Evolutionary conservation across 92 coral and sea anemone species (phyloP), one percentile per base, ranked within the genome.

Genomic region (Paragorgia papillata): DNA sequence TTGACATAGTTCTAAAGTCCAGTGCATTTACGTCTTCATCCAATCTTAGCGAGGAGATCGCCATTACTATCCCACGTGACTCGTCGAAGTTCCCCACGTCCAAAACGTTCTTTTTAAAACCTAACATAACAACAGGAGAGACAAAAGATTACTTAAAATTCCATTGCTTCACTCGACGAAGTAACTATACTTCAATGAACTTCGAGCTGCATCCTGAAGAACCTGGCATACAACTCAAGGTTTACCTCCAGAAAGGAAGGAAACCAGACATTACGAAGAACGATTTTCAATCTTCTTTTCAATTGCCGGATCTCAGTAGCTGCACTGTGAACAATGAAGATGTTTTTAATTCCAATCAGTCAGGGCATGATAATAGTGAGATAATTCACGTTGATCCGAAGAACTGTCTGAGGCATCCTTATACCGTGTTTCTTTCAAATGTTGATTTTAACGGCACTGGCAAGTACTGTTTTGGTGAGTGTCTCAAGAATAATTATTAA

Each of bases 371-470:
- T 0, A 53, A 57, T 34, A 44, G 15, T 9, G 69, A 62, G 7
- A 22, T n/a, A 1, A 26, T 53, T 12, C 40, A 28, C 35, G 29
- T 87, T 57, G 82, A 81, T 62, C 80, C 89, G 17, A 88, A 75
- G n/a, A 77, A 90, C 44, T 92, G 97, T 63, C 22, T 33, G 35
- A 50, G 17, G 25, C 92, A 92, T 43, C 97, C 97, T 1, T 79
- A 85, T 43, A 88, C 88, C 8, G 58, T 84, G 37, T 80, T 79
- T 68, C 27, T 92, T 26, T 83, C 92, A 66, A 90, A 80, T 59
- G 62, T 66, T 35, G 63, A 51, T 55, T 74, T 87, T 0, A 85
- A 86, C 30, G 57, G 85, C 41, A 77, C 68, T 2, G 97, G 97
- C 5, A 44, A n/a, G 8, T 81, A 85, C 25, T 90, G 85, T 71